Percentiles rank a stretch among this genome's conserved stretches.
These are phyloP conservation scores for Cephalopachus bancanus DNA, from an alignment of 2,797 vertebrate species.

Conservation along the genomic window DNA sequence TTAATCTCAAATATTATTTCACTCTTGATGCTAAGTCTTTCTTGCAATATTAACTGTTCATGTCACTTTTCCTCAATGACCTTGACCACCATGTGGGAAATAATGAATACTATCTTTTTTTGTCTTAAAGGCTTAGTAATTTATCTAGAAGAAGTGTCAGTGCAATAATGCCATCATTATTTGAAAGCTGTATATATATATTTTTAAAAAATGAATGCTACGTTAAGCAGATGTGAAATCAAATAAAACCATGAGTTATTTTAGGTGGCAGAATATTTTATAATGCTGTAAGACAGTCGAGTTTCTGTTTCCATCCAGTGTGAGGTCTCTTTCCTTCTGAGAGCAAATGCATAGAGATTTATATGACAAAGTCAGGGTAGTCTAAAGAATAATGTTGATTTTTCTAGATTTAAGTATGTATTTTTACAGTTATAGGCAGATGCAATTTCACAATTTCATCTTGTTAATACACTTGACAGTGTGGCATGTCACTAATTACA, in stretches of 20 bases:
- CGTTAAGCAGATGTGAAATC: slow-evolving; percentile 54
- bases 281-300: not conserved
- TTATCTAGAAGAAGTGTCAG: slow-evolving; percentile 25
- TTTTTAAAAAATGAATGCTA: not conserved
- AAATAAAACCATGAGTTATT: slow-evolving; percentile 36
- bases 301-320: not conserved
- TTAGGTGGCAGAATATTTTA: slow-evolving; percentile 42
- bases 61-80: slow-evolving; percentile 56
- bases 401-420: not conserved
- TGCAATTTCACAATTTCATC: not conserved
- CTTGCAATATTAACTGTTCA: slow-evolving; percentile 61
- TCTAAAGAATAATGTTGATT: not conserved
- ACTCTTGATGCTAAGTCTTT: slow-evolving; percentile 50
- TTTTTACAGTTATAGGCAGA: not conserved
- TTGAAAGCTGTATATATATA: slow-evolving; percentile 48
- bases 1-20: slow-evolving; percentile 75
- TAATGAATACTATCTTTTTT: slow-evolving; percentile 41
- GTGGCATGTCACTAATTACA: not conserved
- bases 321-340: not conserved
- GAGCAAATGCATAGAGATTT: not conserved
- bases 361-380: not conserved
- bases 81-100: slow-evolving; percentile 59
- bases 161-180: slow-evolving; percentile 23
- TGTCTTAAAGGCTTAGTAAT: slow-evolving; percentile 42
- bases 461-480: not conserved